These are phyloP conservation scores for Leucophenga maculata DNA, from an alignment of 2,888 invertebrate genomes.

Conservation along the genomic window DNA sequence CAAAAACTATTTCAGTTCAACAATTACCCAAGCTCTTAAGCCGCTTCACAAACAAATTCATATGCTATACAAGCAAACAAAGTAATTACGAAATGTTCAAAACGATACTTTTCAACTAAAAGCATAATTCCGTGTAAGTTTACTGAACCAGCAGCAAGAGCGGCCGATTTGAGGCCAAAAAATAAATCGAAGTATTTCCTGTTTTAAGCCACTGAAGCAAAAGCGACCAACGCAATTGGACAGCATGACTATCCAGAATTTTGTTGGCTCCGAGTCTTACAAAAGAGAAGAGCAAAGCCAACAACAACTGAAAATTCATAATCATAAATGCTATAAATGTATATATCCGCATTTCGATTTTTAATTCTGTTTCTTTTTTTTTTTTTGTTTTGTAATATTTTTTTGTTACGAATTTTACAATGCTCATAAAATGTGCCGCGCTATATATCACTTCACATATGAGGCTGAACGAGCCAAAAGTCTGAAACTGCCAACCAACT, in stretches of 20 bases:
- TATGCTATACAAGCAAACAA: neutral
- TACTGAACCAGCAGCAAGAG: too few relatives aligned
- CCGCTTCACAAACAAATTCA: too few relatives aligned
- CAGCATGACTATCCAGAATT: slow-evolving; percentile 1
- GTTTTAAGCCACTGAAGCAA: too few relatives aligned
- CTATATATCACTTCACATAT: slow-evolving; percentile 4
- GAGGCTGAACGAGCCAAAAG: neutral
- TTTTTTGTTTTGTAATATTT: too few relatives aligned
- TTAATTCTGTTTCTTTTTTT: neutral
- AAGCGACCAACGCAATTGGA: neutral
- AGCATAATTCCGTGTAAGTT: neutral
- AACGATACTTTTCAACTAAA: slow-evolving; percentile 7
- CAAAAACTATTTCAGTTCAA: too few relatives aligned
- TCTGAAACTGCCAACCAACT: neutral
- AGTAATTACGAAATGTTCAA: slow-evolving; percentile 2
- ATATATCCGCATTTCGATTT: slow-evolving; percentile 8
- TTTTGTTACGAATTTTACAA: neutral
- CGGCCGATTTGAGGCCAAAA: too few relatives aligned
- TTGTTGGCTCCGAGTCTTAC: neutral
- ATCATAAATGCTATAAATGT: slow-evolving; percentile 14
- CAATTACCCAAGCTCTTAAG: too few relatives aligned
- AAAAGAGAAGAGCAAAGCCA: neutral
- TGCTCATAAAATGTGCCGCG: neutral
- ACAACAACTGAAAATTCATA: neutral
- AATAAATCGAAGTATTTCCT: too few relatives aligned